phyloP scores from a whole-genome alignment of 2,888 invertebrate species.

The Bellardia pandia region DNA sequence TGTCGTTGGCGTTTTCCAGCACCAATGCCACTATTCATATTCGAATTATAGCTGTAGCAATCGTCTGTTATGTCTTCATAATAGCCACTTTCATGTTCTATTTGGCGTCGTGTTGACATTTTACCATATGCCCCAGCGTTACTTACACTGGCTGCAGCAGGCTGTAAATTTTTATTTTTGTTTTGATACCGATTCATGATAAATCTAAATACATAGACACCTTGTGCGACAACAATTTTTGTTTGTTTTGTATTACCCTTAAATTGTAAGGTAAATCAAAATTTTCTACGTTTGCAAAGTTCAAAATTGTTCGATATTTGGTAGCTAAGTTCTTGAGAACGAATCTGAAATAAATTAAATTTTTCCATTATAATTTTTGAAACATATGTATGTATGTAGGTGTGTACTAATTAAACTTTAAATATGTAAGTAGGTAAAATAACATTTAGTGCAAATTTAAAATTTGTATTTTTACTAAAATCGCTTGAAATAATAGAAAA shows the following conservation, averaged over 20 bases:
- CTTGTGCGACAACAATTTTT: not conserved
- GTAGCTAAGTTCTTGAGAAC: not conserved
- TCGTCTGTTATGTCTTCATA: conserved; percentile 86
- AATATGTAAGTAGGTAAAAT: too few species aligned
- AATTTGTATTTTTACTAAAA: too few species aligned
- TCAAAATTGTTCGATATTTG: not conserved
- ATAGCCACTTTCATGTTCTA: conserved; percentile 92
- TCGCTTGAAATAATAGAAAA: too few species aligned
- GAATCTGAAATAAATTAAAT: conserved; percentile 27
- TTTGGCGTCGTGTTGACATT: conserved; percentile 88
- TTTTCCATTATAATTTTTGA: not conserved
- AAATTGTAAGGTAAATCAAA: not conserved
- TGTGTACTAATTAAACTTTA: too few species aligned
- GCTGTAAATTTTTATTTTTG: conserved; percentile 50
- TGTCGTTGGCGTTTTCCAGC: conserved; percentile 73
- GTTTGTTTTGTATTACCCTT: not conserved
- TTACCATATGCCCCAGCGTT: conserved; percentile 77
- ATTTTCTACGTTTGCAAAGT: conserved; percentile 60
- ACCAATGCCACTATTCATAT: conserved; percentile 26
- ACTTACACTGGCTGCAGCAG: conserved; percentile 23
- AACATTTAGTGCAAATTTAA: too few species aligned
- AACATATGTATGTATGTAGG: too few species aligned
- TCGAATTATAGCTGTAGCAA: conserved; percentile 52
- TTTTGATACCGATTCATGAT: conserved; percentile 75
- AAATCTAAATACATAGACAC: not conserved